Base-by-base conservation (phyloP, 1,140 invertebrate genomes). In the Aphidius gifuensis region DNA sequence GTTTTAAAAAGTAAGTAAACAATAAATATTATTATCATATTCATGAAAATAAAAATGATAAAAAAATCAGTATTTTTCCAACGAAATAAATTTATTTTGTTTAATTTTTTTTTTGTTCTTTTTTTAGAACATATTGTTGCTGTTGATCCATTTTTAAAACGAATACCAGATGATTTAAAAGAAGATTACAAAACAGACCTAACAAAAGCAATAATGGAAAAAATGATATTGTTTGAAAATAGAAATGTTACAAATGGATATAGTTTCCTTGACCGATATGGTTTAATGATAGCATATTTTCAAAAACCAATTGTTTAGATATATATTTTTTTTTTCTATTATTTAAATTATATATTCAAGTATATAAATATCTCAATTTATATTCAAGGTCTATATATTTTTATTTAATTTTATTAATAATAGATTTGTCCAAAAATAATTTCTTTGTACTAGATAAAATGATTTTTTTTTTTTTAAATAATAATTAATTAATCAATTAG, bases 81-180 rank as follows among this genome's bases (percentile, higher is more conserved):
- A 23, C 11, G 38, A 47, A 44, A 48, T 39, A 50, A 42, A 55
- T 53, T 43, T 42, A 32, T 43, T 53, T 45, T 39, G 23, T 32
- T 2, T 32, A 59, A 54, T 11, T 38, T 53, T 64, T 57, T 21
- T 64, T 69, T 51, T 70, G 47, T 11, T 38, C 55, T 64, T 57
- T 21, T 64, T 69, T 51, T 70, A 91, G 91, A 88, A 68, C 86
- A 90, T 39, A 81, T 88, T 0, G 80, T 80, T 61, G 89, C 91
- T 0, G 86, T 93, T 5, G 92, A 90, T 72, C 91, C 92, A 0
- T 93, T 92, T 68, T 70, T 90, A 48, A 75, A 83, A 5, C 76
- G 85, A 38, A 86, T 94, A 61, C 88, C 90, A 0, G 66, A 79
- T 0, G 72, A 84, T 1, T 63, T 88, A 5, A 84, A 85, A 47